Base-by-base conservation (phyloP, 2,113 vertebrate genomes). In the Solea senegalensis region DNA sequence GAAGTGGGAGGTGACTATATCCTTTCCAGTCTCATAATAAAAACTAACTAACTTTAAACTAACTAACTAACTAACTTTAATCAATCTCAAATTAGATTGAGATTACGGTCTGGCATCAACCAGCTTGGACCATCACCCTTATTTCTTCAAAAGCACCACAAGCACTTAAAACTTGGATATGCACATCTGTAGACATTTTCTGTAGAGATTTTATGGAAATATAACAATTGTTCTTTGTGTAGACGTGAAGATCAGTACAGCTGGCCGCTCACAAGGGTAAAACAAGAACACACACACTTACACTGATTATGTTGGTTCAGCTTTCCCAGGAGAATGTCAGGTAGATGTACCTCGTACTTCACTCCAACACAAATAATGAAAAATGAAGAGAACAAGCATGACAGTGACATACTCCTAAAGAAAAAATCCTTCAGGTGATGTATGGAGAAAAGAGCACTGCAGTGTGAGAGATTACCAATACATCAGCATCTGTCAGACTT, bases 401-500 rank as follows among this genome's bases (percentile, higher is more conserved):
- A 68, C 61, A 58, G n/a, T 45, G 66, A 63, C 26, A 1, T 10
- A 51, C 8, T 16, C 50, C 9, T 21, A 21, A 3, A 8, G 0
- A 3, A 8, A 0, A 16, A 51, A n/a, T 7, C 50, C 50, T 76
- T 73, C 72, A 15, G 53, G 65, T 72, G 74, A 58, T 3, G 5
- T 9, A 49, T 39, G 43, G 50, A 59, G 53, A 69, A 72, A 65
- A 21, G 54, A 73, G 75, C 40, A 10, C 71, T 53, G 61, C 65
- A 27, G 61, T 41, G 10, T 11, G 54, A 61, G 65, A 59, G 50
- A 57, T 75, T 27, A 65, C 40, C 34, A 28, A 74, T 45, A 52
- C 51, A 39, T 34, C 65, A 54, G 41, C 51, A 39, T 34, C 65
- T 58, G 41, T 49, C 69, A 54, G 76, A 55, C 51, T 1, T 65